Evolutionary conservation across 2,797 vertebrate genomes (phyloP).

Genomic region (Oreochromis grahami): DNA sequence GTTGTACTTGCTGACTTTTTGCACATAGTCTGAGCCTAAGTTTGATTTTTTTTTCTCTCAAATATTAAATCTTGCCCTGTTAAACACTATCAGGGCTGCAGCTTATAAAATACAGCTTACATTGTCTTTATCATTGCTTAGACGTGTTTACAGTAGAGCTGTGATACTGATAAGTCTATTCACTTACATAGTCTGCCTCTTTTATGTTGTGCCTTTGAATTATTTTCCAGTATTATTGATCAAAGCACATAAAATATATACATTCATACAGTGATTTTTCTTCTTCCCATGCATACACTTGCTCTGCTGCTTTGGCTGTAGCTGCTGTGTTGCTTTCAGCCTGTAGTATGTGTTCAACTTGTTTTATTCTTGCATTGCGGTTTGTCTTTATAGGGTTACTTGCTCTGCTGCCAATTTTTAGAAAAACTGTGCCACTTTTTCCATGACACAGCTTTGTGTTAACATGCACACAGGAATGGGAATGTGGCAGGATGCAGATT

Average conservation of each 20-base stretch:
- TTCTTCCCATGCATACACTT: fast-evolving
- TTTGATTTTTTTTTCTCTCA: fast-evolving
- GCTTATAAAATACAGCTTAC: not conserved
- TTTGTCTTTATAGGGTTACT: not conserved
- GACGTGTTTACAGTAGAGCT: no score
- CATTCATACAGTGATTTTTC: not conserved
- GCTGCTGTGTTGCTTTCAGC: not conserved
- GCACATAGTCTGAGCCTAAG: not conserved
- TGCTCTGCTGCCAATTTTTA: not conserved
- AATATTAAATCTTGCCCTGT: not conserved
- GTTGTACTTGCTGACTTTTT: not conserved
- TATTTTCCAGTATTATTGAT: not conserved
- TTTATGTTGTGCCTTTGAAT: not conserved
- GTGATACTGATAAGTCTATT: not conserved
- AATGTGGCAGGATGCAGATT: not conserved
- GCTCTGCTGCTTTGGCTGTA: not conserved
- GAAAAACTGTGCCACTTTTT: not conserved
- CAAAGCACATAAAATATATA: not conserved
- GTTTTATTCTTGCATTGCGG: not conserved
- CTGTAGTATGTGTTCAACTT: not conserved
- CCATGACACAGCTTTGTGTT: not conserved
- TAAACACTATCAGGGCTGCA: not conserved
- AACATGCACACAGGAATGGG: not conserved
- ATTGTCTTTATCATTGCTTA: not conserved
- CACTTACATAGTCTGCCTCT: not conserved